Evolutionary conservation across 2,888 invertebrate genomes (phyloP).

Genomic region (Heliconius erato): DNA sequence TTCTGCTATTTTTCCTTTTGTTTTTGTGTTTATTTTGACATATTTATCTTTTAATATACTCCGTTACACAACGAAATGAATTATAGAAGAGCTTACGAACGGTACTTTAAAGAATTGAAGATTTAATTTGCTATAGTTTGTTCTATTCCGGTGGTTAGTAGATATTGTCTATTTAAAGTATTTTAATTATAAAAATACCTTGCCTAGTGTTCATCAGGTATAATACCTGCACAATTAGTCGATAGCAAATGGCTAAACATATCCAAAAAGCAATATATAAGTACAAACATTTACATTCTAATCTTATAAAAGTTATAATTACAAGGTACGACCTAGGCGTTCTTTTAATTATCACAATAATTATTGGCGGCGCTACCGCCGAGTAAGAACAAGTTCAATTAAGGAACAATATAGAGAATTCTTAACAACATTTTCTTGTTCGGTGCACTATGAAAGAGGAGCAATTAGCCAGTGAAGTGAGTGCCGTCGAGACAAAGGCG

Average conservation of each 20-base stretch:
- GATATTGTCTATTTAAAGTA: too few species aligned
- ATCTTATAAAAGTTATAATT: slow-evolving; percentile 1
- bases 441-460: slow-evolving; percentile 72
- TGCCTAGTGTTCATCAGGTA: too few species aligned
- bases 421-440: slow-evolving; percentile 77
- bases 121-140: too few species aligned
- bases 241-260: neutral
- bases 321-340: slow-evolving; percentile 9
- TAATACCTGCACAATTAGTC: neutral
- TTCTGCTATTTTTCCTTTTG: too few species aligned
- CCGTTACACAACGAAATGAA: too few species aligned
- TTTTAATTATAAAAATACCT: too few species aligned
- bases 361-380: slow-evolving; percentile 34
- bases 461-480: slow-evolving; percentile 75
- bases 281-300: neutral
- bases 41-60: too few species aligned
- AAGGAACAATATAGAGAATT: slow-evolving; percentile 75
- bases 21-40: too few species aligned
- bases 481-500: slow-evolving; percentile 65
- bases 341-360: slow-evolving; percentile 28
- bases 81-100: too few species aligned
- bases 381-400: slow-evolving; percentile 71
- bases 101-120: too few species aligned
- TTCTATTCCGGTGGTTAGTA: too few species aligned
- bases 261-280: neutral